Conservation (phyloP, 2,797 vertebrate genomes). For the Lithobates sylvaticus region DNA sequence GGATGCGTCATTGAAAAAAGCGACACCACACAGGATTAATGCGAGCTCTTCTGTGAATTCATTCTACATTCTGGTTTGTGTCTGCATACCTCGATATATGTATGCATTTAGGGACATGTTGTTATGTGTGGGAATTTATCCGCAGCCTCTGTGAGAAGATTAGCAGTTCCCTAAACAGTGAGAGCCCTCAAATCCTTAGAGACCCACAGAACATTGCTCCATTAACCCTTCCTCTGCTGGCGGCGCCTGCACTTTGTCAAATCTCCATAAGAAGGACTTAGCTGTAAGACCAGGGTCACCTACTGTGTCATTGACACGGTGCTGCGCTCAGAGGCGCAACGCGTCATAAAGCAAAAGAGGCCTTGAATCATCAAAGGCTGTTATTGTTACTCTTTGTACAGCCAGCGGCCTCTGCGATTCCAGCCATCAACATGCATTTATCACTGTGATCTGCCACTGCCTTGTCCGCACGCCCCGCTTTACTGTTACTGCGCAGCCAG, state of each 20-base stretch:
- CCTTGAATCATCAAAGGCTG: conserved; percentile 49
- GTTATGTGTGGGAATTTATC: conserved; percentile 46
- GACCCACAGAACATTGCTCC: conserved; percentile 32
- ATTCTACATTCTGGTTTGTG: conserved; percentile 10
- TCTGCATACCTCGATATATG: conserved; percentile 31
- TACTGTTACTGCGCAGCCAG: too few relatives aligned
- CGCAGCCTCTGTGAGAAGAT: conserved; percentile 49
- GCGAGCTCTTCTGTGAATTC: background rate
- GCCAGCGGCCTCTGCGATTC: conserved; percentile 17
- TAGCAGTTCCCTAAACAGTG: conserved; percentile 62
- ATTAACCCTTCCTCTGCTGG: conserved; percentile 28
- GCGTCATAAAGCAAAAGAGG: conserved; percentile 17
- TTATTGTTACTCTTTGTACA: conserved; percentile 25
- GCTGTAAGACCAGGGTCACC: conserved; percentile 22
- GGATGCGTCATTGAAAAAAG: background rate
- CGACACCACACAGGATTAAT: background rate
- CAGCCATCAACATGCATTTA: background rate
- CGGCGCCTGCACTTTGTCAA: background rate
- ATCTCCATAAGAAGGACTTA: background rate
- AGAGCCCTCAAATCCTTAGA: conserved; percentile 36
- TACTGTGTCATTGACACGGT: conserved; percentile 15
- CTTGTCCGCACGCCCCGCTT: background rate
- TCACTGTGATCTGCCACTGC: background rate
- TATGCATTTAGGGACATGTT: conserved; percentile 17
- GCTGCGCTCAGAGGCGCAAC: background rate